These are phyloP conservation scores for Zeuzera pyrina DNA, from an alignment of 2,888 invertebrate species.

Conservation along the genomic window DNA sequence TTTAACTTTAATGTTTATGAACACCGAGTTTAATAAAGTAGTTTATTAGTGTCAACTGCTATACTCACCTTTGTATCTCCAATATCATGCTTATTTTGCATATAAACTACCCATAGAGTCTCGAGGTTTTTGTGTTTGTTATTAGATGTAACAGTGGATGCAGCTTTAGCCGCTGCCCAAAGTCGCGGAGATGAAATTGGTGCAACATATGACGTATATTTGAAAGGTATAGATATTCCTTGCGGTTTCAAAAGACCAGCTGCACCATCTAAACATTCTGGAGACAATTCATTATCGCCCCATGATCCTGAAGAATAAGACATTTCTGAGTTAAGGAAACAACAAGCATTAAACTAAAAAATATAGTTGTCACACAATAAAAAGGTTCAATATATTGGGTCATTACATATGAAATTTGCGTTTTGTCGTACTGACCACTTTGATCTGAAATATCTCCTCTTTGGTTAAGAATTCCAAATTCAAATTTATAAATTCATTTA, in stretches of 20 bases:
- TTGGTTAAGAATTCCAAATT: too few species aligned
- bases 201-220: conserved; percentile 91
- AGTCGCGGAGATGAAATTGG: conserved; percentile 94
- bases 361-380: too few species aligned
- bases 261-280: conserved; percentile 97
- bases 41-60: too few species aligned
- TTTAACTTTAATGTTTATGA: too few species aligned
- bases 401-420: too few species aligned
- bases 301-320: conserved; percentile 80
- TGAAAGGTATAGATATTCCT: conserved; percentile 91
- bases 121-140: conserved; percentile 71
- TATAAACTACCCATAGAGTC: conserved; percentile 93
- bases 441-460: too few species aligned
- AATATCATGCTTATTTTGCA: conserved; percentile 88
- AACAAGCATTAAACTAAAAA: too few species aligned
- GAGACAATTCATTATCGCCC: conserved; percentile 98
- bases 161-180: conserved; percentile 80
- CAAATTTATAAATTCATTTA: too few species aligned
- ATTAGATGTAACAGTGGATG: conserved; percentile 24
- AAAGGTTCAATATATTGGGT: background rate
- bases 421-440: too few species aligned
- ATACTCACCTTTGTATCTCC: conserved; percentile 75
- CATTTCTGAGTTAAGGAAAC: too few species aligned
- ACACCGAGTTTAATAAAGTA: too few species aligned
- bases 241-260: conserved; percentile 86